Percentiles rank a stretch among this genome's conserved stretches.
Conservation (phyloP, 2,113 vertebrate species). For the Corvus cornix region DNA sequence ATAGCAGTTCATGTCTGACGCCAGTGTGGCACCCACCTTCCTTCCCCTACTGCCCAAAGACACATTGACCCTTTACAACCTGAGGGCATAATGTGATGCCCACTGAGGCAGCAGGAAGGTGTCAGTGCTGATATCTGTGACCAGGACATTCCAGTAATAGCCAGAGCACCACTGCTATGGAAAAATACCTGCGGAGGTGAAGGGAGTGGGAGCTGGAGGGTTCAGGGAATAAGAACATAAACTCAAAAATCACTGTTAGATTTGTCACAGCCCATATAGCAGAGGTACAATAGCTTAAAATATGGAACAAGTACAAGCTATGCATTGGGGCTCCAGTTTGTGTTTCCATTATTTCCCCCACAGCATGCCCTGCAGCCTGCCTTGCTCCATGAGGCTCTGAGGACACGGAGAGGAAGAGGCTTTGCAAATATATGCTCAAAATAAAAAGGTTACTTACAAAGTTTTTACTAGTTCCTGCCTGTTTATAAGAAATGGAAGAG, state of each 20-base stretch:
- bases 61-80: background rate
- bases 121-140: background rate
- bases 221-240: background rate
- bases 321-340: rapidly evolving
- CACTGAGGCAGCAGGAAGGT: background rate
- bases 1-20: background rate
- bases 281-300: background rate
- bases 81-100: background rate
- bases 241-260: background rate
- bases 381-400: background rate
- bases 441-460: background rate
- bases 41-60: background rate
- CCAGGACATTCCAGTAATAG: background rate
- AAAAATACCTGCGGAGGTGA: background rate
- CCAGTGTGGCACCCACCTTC: background rate
- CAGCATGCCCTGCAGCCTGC: background rate
- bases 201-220: background rate
- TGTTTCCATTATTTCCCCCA: background rate
- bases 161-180: background rate
- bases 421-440: background rate
- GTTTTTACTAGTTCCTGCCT: background rate
- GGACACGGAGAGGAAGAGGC: background rate
- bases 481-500: background rate
- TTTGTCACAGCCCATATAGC: background rate
- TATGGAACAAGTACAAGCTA: background rate